Conservation (phyloP, 2,113 vertebrate species). For the Odobenus rosmarus region DNA sequence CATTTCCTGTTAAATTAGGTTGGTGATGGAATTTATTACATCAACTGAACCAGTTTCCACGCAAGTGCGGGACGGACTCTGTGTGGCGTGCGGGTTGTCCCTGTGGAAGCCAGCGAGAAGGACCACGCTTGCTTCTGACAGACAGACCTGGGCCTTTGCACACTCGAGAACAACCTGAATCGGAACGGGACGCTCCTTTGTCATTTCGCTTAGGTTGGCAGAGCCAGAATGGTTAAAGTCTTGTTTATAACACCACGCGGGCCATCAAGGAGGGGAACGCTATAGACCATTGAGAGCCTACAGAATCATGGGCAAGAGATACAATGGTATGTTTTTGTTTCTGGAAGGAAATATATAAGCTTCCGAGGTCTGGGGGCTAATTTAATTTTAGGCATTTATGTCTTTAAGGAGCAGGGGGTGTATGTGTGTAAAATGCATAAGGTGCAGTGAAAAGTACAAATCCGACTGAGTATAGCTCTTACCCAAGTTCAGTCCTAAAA, state of each 20-base stretch:
- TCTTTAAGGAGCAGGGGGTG: background rate
- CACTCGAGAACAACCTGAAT: background rate
- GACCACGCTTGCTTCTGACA: background rate
- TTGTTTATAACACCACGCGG: background rate
- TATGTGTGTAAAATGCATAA: background rate
- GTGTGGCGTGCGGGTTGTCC: background rate
- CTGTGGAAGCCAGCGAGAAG: too few species aligned
- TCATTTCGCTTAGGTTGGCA: background rate
- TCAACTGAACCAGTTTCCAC: conserved; percentile 10
- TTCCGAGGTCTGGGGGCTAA: background rate
- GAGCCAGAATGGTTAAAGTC: background rate
- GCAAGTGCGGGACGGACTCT: background rate
- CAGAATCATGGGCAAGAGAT: background rate
- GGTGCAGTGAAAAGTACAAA: background rate
- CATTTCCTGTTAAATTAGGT: conserved; percentile 43
- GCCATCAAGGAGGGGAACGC: background rate
- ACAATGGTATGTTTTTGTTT: background rate
- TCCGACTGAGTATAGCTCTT: background rate
- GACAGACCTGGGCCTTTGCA: background rate
- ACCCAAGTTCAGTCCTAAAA: background rate
- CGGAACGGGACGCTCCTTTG: background rate
- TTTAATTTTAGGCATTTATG: background rate
- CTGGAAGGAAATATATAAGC: background rate
- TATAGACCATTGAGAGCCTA: background rate
- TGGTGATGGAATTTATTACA: conserved; percentile 23